phyloP scores from a whole-genome alignment of 2,113 vertebrate genomes.

The Oncorhynchus kisutch region DNA sequence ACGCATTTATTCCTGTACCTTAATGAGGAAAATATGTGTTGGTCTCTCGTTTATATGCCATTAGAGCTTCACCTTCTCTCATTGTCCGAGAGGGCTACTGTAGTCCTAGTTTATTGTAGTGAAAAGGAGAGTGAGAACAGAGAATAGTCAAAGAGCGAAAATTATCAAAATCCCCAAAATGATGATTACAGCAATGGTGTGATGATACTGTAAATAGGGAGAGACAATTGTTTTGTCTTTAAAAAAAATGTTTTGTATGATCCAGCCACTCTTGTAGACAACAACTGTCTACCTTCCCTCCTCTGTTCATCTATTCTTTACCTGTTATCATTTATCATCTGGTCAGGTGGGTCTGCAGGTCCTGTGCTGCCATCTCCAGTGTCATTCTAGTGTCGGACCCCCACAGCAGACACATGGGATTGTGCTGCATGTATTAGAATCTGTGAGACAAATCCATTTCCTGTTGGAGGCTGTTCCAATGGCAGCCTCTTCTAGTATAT shows the following conservation, averaged over 20 bases:
- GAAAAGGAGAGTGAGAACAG: no score
- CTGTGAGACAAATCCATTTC: conserved; percentile 15
- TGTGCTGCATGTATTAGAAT: conserved; percentile 8
- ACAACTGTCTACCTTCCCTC: neutral
- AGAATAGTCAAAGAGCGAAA: neutral
- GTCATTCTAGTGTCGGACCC: neutral
- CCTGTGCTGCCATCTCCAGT: conserved; percentile 40
- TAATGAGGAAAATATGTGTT: conserved; percentile 82
- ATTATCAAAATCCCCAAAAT: neutral
- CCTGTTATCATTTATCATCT: conserved; percentile 52
- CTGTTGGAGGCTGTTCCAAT: conserved; percentile 18
- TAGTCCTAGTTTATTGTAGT: neutral
- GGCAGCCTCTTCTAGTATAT: conserved; percentile 16
- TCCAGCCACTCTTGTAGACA: neutral
- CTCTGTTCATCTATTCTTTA: neutral
- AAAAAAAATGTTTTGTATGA: neutral
- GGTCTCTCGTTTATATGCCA: conserved; percentile 71
- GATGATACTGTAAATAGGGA: no score
- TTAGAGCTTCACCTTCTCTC: conserved; percentile 57
- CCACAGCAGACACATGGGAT: conserved; percentile 17
- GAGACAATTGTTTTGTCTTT: neutral
- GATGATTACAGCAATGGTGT: neutral
- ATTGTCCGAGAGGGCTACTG: neutral
- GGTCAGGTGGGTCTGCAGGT: neutral
- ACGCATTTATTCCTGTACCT: conserved; percentile 80